These are phyloP conservation scores for Urocyon cinereoargenteus DNA, from an alignment of 2,797 vertebrate genomes.

Conservation along the genomic window DNA sequence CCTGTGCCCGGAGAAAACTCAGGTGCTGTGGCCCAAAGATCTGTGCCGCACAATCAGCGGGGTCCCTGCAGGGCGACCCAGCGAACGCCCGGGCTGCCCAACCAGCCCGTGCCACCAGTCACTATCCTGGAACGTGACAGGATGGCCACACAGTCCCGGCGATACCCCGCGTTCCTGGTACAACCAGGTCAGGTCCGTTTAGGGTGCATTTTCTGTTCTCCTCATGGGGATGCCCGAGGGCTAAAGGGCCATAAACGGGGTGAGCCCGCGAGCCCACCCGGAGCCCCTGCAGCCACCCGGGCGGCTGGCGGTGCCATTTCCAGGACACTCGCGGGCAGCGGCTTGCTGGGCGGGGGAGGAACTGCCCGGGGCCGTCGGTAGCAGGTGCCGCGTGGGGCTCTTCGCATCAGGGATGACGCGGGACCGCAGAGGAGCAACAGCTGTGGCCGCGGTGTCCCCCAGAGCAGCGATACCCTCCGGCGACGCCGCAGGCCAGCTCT, in stretches of 20 bases:
- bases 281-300: neutral
- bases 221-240: neutral
- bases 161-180: neutral
- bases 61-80: neutral
- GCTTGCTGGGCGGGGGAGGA: neutral
- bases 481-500: accelerated
- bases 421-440: too few relatives aligned
- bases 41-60: neutral
- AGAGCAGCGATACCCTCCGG: too few relatives aligned
- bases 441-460: too few relatives aligned
- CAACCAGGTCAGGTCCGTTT: neutral
- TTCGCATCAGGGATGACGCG: too few relatives aligned
- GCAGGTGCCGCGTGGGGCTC: too few relatives aligned
- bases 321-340: neutral
- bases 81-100: neutral
- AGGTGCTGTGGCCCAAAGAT: neutral
- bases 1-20: neutral
- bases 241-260: neutral
- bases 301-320: neutral
- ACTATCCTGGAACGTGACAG: too few relatives aligned
- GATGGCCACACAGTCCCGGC: neutral
- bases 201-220: neutral
- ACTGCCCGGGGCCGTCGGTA: too few relatives aligned
- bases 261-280: neutral
- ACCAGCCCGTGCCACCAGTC: neutral